Evolutionary conservation across 2,113 vertebrate species (phyloP), one percentile per base, ranked within the genome.

Genomic region (Varanus salvator): DNA sequence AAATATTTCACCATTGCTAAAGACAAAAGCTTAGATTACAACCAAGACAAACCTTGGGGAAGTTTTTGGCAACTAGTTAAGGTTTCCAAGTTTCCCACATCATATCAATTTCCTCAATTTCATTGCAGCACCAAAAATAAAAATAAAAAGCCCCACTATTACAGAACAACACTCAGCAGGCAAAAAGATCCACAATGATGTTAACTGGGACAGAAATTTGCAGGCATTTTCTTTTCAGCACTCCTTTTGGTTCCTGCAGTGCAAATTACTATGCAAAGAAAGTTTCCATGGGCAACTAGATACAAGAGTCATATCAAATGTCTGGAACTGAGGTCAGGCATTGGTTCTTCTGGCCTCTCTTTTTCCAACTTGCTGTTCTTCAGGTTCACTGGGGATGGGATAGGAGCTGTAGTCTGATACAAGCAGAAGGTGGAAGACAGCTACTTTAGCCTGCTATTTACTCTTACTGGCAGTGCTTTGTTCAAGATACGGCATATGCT

Each of bases 221-320:
- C 88, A 90, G 83, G 64, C 78, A 31, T 95, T 91, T 95, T 91
- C 92, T 93, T 80, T 83, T 94, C 91, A 91, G 11, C 92, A 82
- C 84, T 77, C 29, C 85, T 93, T 87, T 87, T 76, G 83, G 68
- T 84, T 93, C 48, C 34, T 87, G 57, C 75, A 90, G 60, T 64
- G 64, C 80, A 86, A 89, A 72, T 44, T 89, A 75, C 90, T 97
- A 89, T 57, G 38, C 85, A 95, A 95, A 93, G 87, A 82, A 91
- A 77, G 91, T 92, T 95, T 85, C 75, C 50, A 88, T 91, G 85
- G 38, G 66, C 89, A 87, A 94, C 83, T 71, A 34, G 77, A 54
- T 54, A 14, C 8, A 60, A 8, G 31, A 48, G 29, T 21, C n/a
- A 76, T n/a, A 50, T 25, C 38, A 50, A 80, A 44, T 8, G 9